Conservation (phyloP, 2,113 vertebrate species). For the Sphyrna mokarran region DNA sequence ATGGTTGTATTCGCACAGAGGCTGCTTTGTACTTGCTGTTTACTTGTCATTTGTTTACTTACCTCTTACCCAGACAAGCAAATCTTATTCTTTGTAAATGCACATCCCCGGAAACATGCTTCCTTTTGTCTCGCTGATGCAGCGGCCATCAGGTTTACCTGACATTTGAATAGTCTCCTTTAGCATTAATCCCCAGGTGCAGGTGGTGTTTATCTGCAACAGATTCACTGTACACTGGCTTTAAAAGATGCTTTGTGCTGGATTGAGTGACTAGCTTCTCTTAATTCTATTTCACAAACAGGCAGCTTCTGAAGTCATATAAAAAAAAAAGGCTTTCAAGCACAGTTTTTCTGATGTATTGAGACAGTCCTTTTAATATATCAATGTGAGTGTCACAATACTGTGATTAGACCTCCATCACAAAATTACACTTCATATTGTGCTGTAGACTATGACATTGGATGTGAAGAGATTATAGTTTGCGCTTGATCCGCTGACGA, state of each 20-base stretch:
- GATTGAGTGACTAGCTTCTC: background rate
- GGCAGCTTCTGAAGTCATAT: background rate
- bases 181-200: conserved; percentile 22
- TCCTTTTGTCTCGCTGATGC: background rate
- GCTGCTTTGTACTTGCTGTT: background rate
- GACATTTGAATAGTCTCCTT: conserved; percentile 12
- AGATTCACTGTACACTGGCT: background rate
- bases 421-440: background rate
- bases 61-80: background rate
- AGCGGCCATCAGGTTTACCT: background rate
- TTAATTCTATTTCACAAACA: background rate
- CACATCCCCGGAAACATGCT: background rate
- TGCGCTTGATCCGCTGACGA: background rate
- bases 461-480: background rate
- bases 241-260: conserved; percentile 8
- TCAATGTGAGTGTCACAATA: background rate
- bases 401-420: background rate
- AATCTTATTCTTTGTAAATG: background rate
- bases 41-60: background rate
- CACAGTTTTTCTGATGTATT: background rate
- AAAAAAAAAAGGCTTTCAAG: background rate
- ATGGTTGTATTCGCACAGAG: background rate
- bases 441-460: background rate
- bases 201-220: background rate
- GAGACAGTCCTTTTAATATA: background rate